phyloP scores from a whole-genome alignment of 2,888 invertebrate genomes.

The Deroplatys truncata region DNA sequence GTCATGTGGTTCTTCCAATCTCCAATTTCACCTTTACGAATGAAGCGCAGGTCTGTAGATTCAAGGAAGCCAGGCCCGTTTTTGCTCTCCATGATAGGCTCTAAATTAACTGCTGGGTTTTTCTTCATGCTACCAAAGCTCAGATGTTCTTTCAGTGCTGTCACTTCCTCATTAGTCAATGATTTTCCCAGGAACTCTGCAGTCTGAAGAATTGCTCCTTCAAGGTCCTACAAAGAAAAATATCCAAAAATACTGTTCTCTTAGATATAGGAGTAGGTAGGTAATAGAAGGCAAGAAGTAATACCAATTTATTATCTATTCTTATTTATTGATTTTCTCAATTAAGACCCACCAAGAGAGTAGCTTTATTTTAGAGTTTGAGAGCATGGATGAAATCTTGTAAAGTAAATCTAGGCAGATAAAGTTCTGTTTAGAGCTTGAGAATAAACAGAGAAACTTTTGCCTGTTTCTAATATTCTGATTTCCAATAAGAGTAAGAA shows the following conservation, averaged over 20 bases:
- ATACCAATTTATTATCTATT: too few species aligned
- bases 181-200: constrained; percentile 67
- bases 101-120: constrained; percentile 74
- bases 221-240: constrained; percentile 53
- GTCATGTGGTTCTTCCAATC: constrained; percentile 79
- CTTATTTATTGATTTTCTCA: not conserved
- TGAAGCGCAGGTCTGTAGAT: constrained; percentile 57
- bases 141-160: constrained; percentile 66
- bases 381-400: too few species aligned
- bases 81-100: constrained; percentile 56
- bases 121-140: constrained; percentile 77
- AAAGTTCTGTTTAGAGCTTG: too few species aligned
- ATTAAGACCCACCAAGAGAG: not conserved
- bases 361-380: too few species aligned
- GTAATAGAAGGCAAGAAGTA: not conserved
- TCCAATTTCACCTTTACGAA: constrained; percentile 73
- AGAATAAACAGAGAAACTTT: too few species aligned
- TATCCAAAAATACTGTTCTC: too few species aligned
- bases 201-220: constrained; percentile 61
- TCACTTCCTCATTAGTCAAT: constrained; percentile 62
- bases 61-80: constrained; percentile 49
- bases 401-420: too few species aligned
- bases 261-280: not conserved
- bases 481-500: too few species aligned
- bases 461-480: too few species aligned